A percentile compares a stretch with the other conserved stretches of the same genome.
Conservation (phyloP, 2,888 invertebrate species). For the Amitus sp. region DNA sequence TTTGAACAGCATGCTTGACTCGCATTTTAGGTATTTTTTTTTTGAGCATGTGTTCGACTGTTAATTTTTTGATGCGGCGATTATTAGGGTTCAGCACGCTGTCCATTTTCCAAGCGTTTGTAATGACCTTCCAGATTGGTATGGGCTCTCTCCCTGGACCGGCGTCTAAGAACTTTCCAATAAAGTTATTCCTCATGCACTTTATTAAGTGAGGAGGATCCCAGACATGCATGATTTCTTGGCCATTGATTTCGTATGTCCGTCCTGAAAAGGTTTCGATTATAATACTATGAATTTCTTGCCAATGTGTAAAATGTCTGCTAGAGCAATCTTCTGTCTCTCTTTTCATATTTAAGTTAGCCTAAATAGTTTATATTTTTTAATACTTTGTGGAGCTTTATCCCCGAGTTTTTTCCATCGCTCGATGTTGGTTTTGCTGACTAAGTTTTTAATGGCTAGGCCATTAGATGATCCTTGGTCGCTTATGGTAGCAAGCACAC, state of each 20-base stretch:
- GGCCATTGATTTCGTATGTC: neutral
- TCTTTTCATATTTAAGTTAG: too few relatives aligned
- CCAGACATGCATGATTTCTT: neutral
- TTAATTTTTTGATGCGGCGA: neutral
- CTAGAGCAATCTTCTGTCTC: too few relatives aligned
- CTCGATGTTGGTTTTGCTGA: neutral
- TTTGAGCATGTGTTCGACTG: neutral
- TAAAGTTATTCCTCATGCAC: neutral
- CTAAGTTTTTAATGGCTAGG: neutral
- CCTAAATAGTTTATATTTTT: neutral
- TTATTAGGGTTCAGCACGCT: neutral
- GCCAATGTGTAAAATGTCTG: too few relatives aligned
- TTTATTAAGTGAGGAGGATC: neutral
- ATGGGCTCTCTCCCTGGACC: neutral
- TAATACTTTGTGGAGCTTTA: neutral
- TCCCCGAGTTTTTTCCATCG: neutral
- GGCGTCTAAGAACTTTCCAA: neutral
- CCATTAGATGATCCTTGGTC: neutral
- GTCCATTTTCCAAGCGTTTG: neutral
- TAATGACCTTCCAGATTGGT: neutral
- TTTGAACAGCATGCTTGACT: neutral
- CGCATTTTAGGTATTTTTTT: neutral
- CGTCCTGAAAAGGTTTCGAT: neutral
- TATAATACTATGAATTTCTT: neutral
- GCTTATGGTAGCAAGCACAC: neutral